Percentiles rank a stretch among this genome's conserved stretches.
phyloP scores from a whole-genome alignment of 2,888 invertebrate genomes.

The Dasypogon diadema region DNA sequence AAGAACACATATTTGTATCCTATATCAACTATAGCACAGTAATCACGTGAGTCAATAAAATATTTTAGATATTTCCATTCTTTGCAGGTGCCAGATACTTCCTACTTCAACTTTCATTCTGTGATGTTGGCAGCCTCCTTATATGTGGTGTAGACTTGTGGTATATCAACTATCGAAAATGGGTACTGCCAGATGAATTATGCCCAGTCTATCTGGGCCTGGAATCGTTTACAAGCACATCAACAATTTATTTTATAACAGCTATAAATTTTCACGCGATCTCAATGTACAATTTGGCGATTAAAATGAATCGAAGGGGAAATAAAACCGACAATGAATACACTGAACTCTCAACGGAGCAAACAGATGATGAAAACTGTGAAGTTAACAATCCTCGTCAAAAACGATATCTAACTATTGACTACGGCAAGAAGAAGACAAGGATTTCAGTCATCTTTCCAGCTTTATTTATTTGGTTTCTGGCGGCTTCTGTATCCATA shows the following conservation, averaged over 20 bases:
- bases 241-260: slow-evolving; percentile 72
- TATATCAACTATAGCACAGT: too few relatives aligned
- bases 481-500: slow-evolving; percentile 73
- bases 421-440: slow-evolving; percentile 70
- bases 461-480: slow-evolving; percentile 72
- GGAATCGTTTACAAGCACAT: slow-evolving; percentile 72
- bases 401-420: slow-evolving; percentile 70
- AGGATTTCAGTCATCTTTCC: slow-evolving; percentile 71
- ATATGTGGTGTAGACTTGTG: slow-evolving; percentile 71
- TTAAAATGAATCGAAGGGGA: slow-evolving; percentile 50
- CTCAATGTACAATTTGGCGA: slow-evolving; percentile 65
- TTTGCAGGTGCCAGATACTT: slow-evolving; percentile 70
- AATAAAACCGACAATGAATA: slow-evolving; percentile 49
- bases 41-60: too few relatives aligned
- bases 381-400: slow-evolving; percentile 58
- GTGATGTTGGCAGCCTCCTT: slow-evolving; percentile 69
- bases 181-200: slow-evolving; percentile 70
- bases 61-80: too few relatives aligned
- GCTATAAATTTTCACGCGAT: slow-evolving; percentile 73
- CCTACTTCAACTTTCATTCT: slow-evolving; percentile 71
- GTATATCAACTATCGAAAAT: slow-evolving; percentile 70
- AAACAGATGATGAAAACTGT: slow-evolving; percentile 54
- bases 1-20: too few relatives aligned
- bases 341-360: slow-evolving; percentile 40
- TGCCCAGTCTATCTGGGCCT: slow-evolving; percentile 72